phyloP scores from a whole-genome alignment of 64 coral and sea anemone species.

The Anthopleura sola region DNA sequence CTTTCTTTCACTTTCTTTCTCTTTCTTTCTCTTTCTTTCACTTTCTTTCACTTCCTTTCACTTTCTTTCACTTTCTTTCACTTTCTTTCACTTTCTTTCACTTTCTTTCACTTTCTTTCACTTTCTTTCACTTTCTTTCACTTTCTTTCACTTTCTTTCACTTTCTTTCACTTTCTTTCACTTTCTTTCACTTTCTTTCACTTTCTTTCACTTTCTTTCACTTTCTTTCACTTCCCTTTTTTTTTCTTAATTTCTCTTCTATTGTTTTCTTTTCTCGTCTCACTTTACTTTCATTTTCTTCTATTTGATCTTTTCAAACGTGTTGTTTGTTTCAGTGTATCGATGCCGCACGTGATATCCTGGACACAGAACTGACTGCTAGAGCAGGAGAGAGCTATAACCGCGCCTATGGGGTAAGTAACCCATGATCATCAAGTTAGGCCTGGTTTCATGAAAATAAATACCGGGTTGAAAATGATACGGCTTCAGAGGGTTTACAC shows the following conservation, averaged over 20 bases:
- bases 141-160: neutral
- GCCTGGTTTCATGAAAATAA: too few relatives aligned
- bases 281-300: neutral
- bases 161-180: neutral
- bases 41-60: neutral
- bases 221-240: neutral
- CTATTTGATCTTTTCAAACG: too few relatives aligned
- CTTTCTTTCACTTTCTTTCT: neutral
- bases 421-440: too few relatives aligned
- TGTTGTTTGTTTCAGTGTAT: constrained; percentile 60
- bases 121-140: neutral
- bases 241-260: neutral
- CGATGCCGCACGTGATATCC: constrained; percentile 90
- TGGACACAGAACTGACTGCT: constrained; percentile 96
- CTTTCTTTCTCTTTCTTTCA: neutral
- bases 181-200: neutral
- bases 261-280: neutral
- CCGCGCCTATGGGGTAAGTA: constrained; percentile 83
- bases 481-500: too few relatives aligned
- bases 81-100: neutral
- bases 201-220: neutral
- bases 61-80: neutral
- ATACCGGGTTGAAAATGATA: too few relatives aligned
- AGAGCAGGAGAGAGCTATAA: constrained; percentile 99
- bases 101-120: neutral